Evolutionary conservation across 2,113 vertebrate genomes (phyloP).

Genomic region (Hepsetus odoe): DNA sequence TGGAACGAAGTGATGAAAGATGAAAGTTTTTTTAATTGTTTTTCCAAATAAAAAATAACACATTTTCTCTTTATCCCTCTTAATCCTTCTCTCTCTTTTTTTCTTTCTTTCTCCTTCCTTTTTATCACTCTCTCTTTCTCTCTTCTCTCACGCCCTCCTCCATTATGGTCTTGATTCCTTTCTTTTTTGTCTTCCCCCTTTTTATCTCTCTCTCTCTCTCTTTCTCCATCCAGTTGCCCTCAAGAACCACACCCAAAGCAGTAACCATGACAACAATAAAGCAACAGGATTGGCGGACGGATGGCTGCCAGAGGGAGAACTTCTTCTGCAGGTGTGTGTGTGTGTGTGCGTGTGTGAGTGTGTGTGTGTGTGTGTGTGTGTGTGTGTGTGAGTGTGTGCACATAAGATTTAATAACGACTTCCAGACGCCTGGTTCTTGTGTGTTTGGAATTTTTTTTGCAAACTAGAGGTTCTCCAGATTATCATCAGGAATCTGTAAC

Average conservation of each 20-base stretch:
- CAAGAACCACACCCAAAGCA: slow-evolving; percentile 51
- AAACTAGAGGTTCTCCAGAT: no score
- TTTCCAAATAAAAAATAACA: no score
- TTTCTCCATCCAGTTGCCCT: slow-evolving; percentile 63
- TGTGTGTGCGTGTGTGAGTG: slow-evolving; percentile 23
- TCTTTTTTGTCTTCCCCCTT: background rate
- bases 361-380: slow-evolving; percentile 17
- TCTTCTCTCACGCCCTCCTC: background rate
- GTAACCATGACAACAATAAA: background rate
- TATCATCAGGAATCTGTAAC: no score
- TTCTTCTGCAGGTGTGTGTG: slow-evolving; percentile 72
- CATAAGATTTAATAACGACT: no score
- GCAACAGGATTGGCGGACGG: background rate
- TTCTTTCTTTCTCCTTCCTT: background rate
- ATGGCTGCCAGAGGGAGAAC: slow-evolving; percentile 65
- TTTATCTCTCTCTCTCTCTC: slow-evolving; percentile 22
- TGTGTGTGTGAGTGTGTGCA: slow-evolving; percentile 24
- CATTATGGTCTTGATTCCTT: background rate
- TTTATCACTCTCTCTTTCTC: background rate
- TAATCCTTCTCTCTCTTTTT: background rate
- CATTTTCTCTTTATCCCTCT: background rate
- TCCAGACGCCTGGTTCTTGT: no score
- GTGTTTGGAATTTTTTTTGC: no score
- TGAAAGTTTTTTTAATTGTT: background rate
- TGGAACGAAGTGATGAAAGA: no score